Base-by-base conservation (phyloP, 1,140 invertebrate species). In the Eurytemora carolleeae region DNA sequence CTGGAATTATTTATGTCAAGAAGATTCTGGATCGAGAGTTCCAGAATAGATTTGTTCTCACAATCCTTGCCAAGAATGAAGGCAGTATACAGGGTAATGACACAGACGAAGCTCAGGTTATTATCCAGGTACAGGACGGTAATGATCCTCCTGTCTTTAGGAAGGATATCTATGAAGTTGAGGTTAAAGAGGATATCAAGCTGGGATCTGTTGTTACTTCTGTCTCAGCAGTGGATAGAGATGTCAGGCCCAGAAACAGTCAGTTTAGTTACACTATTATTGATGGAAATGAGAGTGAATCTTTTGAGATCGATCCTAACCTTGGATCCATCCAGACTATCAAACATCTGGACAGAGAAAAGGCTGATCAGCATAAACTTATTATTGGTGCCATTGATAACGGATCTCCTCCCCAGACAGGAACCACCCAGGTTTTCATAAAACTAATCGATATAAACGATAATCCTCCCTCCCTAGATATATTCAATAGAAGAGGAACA, bases 71-170 rank as follows among this genome's bases (percentile, higher is more conserved):
- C 0, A 97, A 96, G 74, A 96, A 97, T 71, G 80, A 79, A 53
- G 91, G 91, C 7, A 86, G 87, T 23, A 91, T 95, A 63, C 76
- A 83, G 52, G 89, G 89, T 7, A 93, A 95, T 72, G 91, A 96
- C 68, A 94, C 89, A 0, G 91, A 95, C 70, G 87, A 90, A 71
- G 90, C 90, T 2, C 86, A 89, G 72, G 85, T 96, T 0, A 86
- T 88, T 23, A 85, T 96, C 61, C 85, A 83, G 1, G 87, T 95
- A 59, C 86, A 93, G 75, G 91, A 95, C 71, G 89, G 90, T 2
- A 95, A 95, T 69, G 90, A 95, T 76, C 88, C 91, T 1, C 91
- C 91, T 0, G 85, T 91, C 71, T 96, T 96, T 70, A 70, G 83
- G 12, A 77, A 86, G 66, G 75, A 75, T 22, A 69, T 79, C 20